These are phyloP conservation scores for Xestobium rufovillosum DNA, from an alignment of 2,888 invertebrate species.

Conservation along the genomic window DNA sequence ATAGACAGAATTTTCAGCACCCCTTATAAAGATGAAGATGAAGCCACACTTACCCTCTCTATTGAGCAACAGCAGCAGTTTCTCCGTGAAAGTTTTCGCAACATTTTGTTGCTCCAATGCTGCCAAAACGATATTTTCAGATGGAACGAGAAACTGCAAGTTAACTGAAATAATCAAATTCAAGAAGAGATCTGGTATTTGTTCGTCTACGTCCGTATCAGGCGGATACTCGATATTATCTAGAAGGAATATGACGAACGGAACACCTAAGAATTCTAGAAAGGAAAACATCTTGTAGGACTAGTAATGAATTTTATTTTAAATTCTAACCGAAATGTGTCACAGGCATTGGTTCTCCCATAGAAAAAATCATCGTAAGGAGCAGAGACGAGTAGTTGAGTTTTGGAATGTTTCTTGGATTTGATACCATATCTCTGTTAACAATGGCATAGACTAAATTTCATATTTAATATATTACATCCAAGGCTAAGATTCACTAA, in stretches of 20 bases:
- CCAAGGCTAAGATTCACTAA: slow-evolving; percentile 6
- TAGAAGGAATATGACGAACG: slow-evolving; percentile 73
- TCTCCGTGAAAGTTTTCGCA: slow-evolving; percentile 86
- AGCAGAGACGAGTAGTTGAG: slow-evolving; percentile 77
- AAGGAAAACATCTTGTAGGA: slow-evolving; percentile 26
- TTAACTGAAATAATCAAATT: slow-evolving; percentile 82
- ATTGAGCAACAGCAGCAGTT: slow-evolving; percentile 77
- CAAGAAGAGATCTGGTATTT: slow-evolving; percentile 77
- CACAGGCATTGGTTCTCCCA: slow-evolving; percentile 83
- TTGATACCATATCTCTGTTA: slow-evolving; percentile 67
- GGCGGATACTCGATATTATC: slow-evolving; percentile 75
- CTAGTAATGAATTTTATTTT: too few species aligned
- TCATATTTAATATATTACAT: slow-evolving; percentile 6
- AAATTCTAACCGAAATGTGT: slow-evolving; percentile 67
- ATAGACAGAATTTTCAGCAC: slow-evolving; percentile 19
- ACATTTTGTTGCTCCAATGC: slow-evolving; percentile 60
- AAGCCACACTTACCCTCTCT: slow-evolving; percentile 64
- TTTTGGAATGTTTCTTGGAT: slow-evolving; percentile 69
- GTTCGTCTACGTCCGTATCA: slow-evolving; percentile 73
- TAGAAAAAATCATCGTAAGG: slow-evolving; percentile 81
- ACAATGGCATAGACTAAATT: too few species aligned
- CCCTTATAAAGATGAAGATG: neutral
- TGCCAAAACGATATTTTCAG: slow-evolving; percentile 64
- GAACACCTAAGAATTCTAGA: slow-evolving; percentile 75
- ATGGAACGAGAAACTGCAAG: slow-evolving; percentile 66